phyloP scores from a whole-genome alignment of 1,140 invertebrate species.

The Acyrthosiphon pisum region DNA sequence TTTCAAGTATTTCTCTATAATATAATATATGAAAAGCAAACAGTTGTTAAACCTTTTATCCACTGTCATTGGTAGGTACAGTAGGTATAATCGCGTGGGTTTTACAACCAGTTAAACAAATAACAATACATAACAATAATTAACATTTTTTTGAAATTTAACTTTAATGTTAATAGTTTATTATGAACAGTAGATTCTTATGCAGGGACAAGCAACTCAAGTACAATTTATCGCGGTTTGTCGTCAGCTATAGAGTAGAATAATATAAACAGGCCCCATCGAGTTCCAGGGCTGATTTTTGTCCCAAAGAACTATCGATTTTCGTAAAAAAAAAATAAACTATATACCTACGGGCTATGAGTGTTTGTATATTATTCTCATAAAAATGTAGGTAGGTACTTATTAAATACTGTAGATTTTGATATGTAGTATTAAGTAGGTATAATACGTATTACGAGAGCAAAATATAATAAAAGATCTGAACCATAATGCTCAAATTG shows the following conservation, averaged over 20 bases:
- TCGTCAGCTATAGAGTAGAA: neutral
- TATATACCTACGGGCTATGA: neutral
- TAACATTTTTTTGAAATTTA: neutral
- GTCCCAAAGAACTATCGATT: neutral
- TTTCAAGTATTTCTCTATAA: slow-evolving; percentile 8
- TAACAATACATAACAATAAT: neutral
- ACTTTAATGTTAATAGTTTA: neutral
- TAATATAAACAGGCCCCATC: neutral
- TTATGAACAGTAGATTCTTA: neutral
- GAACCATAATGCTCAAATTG: neutral
- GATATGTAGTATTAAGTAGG: no score
- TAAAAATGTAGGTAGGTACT: neutral
- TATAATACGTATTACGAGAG: neutral
- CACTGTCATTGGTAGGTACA: neutral
- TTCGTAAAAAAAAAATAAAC: neutral
- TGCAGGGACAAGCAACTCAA: neutral
- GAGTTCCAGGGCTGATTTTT: neutral
- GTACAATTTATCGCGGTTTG: neutral
- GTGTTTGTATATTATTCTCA: neutral
- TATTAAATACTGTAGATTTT: no score
- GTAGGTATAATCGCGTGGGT: neutral
- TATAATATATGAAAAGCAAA: neutral
- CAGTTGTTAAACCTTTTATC: slow-evolving; percentile 16
- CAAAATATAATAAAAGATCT: neutral
- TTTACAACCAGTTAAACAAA: slow-evolving; percentile 9